These are phyloP conservation scores for Trematomus bernacchii DNA, from an alignment of 2,797 vertebrate species.

Conservation along the genomic window DNA sequence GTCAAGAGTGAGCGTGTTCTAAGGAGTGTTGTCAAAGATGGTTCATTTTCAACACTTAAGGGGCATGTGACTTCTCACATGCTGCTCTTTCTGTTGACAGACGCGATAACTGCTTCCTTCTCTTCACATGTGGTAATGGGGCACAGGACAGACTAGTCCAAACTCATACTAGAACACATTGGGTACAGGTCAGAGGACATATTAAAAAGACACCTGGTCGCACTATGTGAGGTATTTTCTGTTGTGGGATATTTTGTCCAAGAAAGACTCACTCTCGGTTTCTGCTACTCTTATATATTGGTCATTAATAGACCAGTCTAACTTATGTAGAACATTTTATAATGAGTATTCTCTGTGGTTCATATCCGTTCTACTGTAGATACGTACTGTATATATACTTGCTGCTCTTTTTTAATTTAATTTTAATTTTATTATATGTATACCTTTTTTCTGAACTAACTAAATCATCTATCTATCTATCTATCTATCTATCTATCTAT, in stretches of 20 bases:
- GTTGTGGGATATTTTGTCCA: not conserved
- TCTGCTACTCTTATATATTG: too few species aligned
- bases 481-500: too few species aligned
- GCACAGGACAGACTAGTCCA: conserved; percentile 3
- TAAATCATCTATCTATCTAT: too few species aligned
- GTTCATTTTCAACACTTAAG: conserved; percentile 20
- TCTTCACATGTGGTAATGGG: conserved; percentile 10
- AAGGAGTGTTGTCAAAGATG: not conserved
- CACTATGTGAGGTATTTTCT: not conserved
- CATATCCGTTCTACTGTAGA: too few species aligned
- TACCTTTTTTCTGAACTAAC: too few species aligned
- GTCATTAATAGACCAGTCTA: too few species aligned
- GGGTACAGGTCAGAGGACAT: not conserved
- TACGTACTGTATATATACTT: too few species aligned
- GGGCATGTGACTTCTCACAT: conserved; percentile 12
- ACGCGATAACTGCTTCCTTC: conserved; percentile 5
- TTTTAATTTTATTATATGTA: too few species aligned
- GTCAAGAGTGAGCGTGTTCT: conserved; percentile 30
- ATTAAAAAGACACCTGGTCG: conserved; percentile 3
- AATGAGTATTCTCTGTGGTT: too few species aligned
- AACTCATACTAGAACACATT: not conserved
- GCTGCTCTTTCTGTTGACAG: conserved; percentile 27
- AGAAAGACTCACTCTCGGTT: not conserved
- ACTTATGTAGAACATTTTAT: too few species aligned
- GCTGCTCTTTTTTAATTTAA: too few species aligned